Percentiles rank a stretch among this genome's conserved stretches.
Evolutionary conservation across 2,888 invertebrate species (phyloP).

Genomic region (Drosophila greeni): DNA sequence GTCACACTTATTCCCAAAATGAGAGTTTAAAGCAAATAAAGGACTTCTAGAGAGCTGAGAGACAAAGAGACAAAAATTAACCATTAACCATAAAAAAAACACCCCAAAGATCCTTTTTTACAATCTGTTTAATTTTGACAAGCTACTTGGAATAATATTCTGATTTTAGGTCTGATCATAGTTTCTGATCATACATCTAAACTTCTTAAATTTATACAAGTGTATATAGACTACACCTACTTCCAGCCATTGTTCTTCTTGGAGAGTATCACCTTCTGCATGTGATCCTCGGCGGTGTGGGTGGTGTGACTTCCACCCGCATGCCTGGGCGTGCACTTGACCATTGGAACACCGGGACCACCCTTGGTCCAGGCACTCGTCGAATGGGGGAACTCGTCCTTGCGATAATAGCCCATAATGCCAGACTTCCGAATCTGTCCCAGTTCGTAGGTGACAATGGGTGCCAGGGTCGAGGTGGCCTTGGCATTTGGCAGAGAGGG

Average conservation of each 20-base stretch:
- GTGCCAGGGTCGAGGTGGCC: conserved; percentile 82
- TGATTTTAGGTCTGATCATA: too few species aligned
- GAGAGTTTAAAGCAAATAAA: neutral
- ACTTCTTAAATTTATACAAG: neutral
- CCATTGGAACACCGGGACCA: conserved; percentile 41
- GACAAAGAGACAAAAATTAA: too few species aligned
- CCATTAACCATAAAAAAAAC: too few species aligned
- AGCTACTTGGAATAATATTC: neutral
- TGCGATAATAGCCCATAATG: conserved; percentile 73
- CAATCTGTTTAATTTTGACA: conserved; percentile 26
- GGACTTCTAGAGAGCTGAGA: too few species aligned
- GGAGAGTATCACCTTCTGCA: conserved; percentile 75
- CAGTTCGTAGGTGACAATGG: conserved; percentile 86
- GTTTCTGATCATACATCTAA: neutral
- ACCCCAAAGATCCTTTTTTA: neutral
- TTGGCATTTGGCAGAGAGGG: conserved; percentile 81
- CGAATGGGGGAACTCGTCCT: conserved; percentile 71
- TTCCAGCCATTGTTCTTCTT: conserved; percentile 61
- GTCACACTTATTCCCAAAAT: too few species aligned
- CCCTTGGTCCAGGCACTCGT: conserved; percentile 65
- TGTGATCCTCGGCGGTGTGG: conserved; percentile 85
- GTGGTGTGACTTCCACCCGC: conserved; percentile 89
- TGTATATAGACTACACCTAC: conserved; percentile 16
- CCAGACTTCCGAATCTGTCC: conserved; percentile 79
- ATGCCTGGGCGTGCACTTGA: conserved; percentile 81